A percentile compares a stretch with the other conserved stretches of the same genome.
phyloP scores from a whole-genome alignment of 2,113 vertebrate genomes.

The Emydocephalus ijimae region DNA sequence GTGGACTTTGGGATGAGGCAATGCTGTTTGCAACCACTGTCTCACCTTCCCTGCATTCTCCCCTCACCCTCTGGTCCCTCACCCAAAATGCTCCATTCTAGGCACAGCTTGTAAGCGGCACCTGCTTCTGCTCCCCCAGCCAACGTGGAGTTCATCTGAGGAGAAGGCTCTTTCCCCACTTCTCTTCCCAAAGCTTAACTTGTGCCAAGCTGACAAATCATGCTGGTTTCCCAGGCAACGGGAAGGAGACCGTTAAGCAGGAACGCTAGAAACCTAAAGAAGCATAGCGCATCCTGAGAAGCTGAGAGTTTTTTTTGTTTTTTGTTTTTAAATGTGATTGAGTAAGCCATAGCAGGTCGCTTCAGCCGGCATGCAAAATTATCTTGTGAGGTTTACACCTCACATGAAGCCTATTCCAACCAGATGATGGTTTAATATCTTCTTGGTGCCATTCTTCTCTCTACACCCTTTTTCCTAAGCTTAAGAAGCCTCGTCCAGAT shows the following conservation, averaged over 20 bases:
- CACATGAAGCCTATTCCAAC: neutral
- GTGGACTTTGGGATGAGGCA: neutral
- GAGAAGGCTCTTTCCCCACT: neutral
- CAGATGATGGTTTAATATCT: neutral
- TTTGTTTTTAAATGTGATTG: neutral
- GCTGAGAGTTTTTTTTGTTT: neutral
- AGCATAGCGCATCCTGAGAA: neutral
- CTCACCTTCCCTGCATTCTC: neutral
- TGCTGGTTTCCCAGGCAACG: constrained; percentile 1
- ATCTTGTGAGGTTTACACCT: neutral
- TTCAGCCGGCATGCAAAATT: neutral
- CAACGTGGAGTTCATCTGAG: neutral
- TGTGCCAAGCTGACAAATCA: neutral
- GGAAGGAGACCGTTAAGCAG: neutral
- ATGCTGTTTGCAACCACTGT: neutral
- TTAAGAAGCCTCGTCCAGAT: neutral
- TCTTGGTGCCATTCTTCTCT: neutral
- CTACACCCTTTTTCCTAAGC: neutral
- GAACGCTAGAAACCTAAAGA: neutral
- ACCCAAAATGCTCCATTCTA: neutral
- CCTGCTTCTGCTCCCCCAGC: neutral
- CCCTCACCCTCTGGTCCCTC: neutral
- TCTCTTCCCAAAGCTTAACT: neutral
- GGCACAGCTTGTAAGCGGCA: neutral
- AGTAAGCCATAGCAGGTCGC: neutral